Percentiles rank a stretch among this genome's conserved stretches.
These are phyloP conservation scores for Drosophila setifemur DNA, from an alignment of 1,140 invertebrate species.

Conservation along the genomic window DNA sequence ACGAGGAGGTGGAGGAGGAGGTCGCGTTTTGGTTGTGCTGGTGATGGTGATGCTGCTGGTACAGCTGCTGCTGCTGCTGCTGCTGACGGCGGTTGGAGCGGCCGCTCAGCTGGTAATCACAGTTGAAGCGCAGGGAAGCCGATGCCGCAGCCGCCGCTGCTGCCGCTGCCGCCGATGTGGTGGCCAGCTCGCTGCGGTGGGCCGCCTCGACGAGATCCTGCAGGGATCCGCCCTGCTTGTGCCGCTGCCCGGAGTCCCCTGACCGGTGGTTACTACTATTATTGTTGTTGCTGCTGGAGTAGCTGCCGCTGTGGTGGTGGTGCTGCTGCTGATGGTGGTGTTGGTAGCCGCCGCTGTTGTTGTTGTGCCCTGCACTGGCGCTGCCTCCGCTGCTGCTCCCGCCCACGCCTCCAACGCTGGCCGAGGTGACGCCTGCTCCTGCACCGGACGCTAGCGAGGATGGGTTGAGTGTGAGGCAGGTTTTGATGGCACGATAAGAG, in stretches of 20 bases:
- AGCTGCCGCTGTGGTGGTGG: not conserved
- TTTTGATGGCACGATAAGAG: constrained; percentile 68
- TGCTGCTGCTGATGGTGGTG: constrained; percentile 13
- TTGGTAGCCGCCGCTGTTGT: not conserved
- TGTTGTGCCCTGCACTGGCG: constrained; percentile 25
- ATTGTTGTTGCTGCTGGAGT: constrained; percentile 7
- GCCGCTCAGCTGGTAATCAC: constrained; percentile 70
- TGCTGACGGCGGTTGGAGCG: constrained; percentile 63
- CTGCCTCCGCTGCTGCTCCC: constrained; percentile 26
- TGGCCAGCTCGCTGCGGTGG: constrained; percentile 63
- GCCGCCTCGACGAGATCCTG: constrained; percentile 77
- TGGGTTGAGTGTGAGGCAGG: constrained; percentile 63
- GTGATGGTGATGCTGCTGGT: constrained; percentile 31
- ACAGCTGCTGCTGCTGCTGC: constrained; percentile 32
- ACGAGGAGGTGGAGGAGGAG: constrained; percentile 12
- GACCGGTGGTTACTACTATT: constrained; percentile 45
- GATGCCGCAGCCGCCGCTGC: constrained; percentile 46
- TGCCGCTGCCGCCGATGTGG: constrained; percentile 45
- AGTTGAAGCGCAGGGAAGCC: constrained; percentile 64
- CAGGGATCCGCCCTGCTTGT: constrained; percentile 80
- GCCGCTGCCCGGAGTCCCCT: constrained; percentile 44
- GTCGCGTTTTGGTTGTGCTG: constrained; percentile 49
- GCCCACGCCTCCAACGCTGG: not conserved
- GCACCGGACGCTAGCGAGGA: constrained; percentile 41
- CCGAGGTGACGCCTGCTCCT: constrained; percentile 5